A percentile compares a stretch with the other conserved stretches of the same genome.
These are phyloP conservation scores for Eucera pruinosa DNA, from an alignment of 2,888 invertebrate genomes.

Conservation along the genomic window DNA sequence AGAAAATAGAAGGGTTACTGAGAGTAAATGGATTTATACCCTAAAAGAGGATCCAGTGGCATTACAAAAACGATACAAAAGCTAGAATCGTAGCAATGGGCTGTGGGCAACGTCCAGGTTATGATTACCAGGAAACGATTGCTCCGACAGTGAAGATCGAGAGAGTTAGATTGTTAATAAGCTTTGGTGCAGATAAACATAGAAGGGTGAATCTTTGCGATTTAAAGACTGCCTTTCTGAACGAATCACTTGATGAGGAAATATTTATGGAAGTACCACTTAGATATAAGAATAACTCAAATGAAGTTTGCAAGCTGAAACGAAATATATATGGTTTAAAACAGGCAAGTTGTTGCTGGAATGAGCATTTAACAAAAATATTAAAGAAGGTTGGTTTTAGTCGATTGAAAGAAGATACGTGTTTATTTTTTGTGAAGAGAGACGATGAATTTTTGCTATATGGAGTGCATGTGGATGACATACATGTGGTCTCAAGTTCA, in stretches of 20 bases:
- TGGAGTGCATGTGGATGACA: conserved; percentile 34
- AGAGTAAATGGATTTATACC: conserved; percentile 1
- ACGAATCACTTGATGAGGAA: neutral
- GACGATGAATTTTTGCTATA: neutral
- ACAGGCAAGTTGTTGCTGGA: conserved; percentile 19
- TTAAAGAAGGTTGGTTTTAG: neutral
- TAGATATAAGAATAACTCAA: neutral
- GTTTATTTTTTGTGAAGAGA: conserved; percentile 5
- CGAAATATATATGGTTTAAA: conserved; percentile 15
- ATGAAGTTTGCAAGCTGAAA: conserved; percentile 7
- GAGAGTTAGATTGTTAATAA: neutral
- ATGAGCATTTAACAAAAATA: conserved; percentile 3
- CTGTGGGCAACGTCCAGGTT: conserved; percentile 3
- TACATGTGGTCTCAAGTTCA: neutral
- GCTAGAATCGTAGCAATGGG: conserved; percentile 1
- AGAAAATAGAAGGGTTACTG: neutral
- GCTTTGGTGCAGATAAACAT: neutral
- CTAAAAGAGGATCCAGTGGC: neutral
- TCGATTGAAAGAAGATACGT: conserved; percentile 4
- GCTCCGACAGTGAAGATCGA: neutral
- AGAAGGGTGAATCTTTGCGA: neutral
- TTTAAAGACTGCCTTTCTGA: conserved; percentile 6
- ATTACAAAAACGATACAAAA: neutral
- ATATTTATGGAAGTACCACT: conserved; percentile 12
- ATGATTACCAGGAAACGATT: conserved; percentile 4